A percentile compares a stretch with the other conserved stretches of the same genome.
phyloP scores from a whole-genome alignment of 2,888 invertebrate genomes.

The Elysia crispata region DNA sequence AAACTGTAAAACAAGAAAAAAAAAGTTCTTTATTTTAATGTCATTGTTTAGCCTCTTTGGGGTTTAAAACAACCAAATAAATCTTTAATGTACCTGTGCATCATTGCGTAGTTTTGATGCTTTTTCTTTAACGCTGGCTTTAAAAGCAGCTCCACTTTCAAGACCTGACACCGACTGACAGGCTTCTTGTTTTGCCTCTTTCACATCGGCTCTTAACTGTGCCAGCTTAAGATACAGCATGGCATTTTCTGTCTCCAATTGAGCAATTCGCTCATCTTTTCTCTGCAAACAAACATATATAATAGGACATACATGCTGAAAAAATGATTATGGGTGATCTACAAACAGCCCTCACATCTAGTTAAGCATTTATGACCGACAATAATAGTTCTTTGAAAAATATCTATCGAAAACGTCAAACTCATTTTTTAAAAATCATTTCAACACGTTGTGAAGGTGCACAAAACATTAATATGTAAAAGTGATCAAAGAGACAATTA shows the following conservation, averaged over 20 bases:
- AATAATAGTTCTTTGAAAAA: no score
- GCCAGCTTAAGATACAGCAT: slow-evolving; percentile 72
- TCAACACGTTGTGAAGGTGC: no score
- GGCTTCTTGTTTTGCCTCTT: slow-evolving; percentile 62
- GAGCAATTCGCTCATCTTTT: slow-evolving; percentile 68
- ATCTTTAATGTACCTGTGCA: slow-evolving; percentile 42
- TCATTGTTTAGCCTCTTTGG: no score
- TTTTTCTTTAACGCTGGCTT: slow-evolving; percentile 34
- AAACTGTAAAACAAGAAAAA: slow-evolving; percentile 13
- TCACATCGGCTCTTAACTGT: slow-evolving; percentile 62
- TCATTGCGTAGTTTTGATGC: slow-evolving; percentile 31
- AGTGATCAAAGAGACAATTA: no score
- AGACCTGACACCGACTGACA: slow-evolving; percentile 7
- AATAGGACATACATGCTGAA: background rate
- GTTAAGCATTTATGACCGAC: no score
- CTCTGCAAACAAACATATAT: slow-evolving; percentile 53
- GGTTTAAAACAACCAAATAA: no score
- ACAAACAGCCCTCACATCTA: no score
- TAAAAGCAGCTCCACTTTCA: slow-evolving; percentile 38
- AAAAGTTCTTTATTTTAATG: no score
- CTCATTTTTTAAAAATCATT: no score
- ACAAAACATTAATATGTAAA: no score
- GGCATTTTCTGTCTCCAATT: slow-evolving; percentile 73
- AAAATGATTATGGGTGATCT: no score
- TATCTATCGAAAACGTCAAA: no score